phyloP scores from a whole-genome alignment of 2,113 vertebrate genomes.

The Cygnus atratus region DNA sequence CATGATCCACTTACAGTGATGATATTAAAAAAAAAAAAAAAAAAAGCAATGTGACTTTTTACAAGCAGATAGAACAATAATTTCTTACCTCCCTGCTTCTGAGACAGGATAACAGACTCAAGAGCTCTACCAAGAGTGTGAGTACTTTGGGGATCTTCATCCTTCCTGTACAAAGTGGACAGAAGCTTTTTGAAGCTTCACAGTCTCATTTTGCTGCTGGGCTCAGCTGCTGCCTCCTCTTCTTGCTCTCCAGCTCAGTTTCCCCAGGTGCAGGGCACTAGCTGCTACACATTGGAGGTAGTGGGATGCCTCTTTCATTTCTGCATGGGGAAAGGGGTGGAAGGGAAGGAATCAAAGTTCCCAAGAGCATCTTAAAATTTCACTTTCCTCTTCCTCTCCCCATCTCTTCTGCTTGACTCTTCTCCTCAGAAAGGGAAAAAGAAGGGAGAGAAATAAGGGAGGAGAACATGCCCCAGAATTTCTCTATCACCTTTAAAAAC shows the following conservation, averaged over 20 bases:
- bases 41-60: not conserved
- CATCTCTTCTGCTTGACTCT: not conserved
- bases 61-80: not conserved
- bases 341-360: not conserved
- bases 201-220: not conserved
- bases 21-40: not conserved
- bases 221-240: not conserved
- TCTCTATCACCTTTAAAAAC: not conserved
- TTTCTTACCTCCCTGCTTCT: constrained; percentile 58
- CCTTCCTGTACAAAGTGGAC: not conserved
- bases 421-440: not conserved
- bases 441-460: not conserved
- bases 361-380: not conserved
- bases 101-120: constrained; percentile 10
- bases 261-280: not conserved
- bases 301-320: not conserved
- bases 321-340: not conserved
- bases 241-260: not conserved
- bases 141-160: constrained; percentile 42
- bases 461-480: not conserved
- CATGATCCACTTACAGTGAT: not conserved
- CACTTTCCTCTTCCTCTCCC: not conserved
- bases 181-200: constrained; percentile 36
- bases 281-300: not conserved
- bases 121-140: constrained; percentile 1